Conservation (phyloP, 2,888 invertebrate species). For the Anticlea derivata region DNA sequence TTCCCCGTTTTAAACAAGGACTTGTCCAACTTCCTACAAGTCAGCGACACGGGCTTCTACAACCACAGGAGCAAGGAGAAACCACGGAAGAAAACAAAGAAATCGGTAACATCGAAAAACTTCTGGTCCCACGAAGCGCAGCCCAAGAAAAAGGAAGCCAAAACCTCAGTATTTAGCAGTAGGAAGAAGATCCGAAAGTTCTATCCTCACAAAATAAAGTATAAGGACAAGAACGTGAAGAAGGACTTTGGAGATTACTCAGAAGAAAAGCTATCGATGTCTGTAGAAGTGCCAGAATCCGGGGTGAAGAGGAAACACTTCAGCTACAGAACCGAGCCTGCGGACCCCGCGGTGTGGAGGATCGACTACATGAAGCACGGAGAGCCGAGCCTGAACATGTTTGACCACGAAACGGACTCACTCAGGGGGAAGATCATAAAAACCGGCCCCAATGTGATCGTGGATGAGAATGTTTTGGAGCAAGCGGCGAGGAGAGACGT, state of each 20-base stretch:
- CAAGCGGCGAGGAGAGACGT: slow-evolving; percentile 57
- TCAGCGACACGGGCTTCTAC: slow-evolving; percentile 46
- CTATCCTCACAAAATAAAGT: slow-evolving; percentile 75
- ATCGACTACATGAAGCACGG: slow-evolving; percentile 75
- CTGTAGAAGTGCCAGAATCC: slow-evolving; percentile 59
- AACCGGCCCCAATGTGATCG: slow-evolving; percentile 50
- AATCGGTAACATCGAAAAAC: slow-evolving; percentile 24
- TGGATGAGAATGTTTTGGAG: slow-evolving; percentile 50
- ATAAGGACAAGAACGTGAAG: slow-evolving; percentile 52
- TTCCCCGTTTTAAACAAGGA: slow-evolving; percentile 66
- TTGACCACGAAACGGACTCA: slow-evolving; percentile 47
- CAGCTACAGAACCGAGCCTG: slow-evolving; percentile 49
- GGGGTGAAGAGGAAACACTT: slow-evolving; percentile 47
- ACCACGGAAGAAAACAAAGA: slow-evolving; percentile 27
- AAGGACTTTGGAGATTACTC: slow-evolving; percentile 54
- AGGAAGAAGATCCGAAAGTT: slow-evolving; percentile 69
- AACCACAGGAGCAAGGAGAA: slow-evolving; percentile 29
- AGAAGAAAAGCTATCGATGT: slow-evolving; percentile 65
- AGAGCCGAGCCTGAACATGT: slow-evolving; percentile 58
- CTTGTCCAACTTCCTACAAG: slow-evolving; percentile 57
- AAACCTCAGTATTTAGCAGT: slow-evolving; percentile 48
- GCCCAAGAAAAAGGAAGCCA: slow-evolving; percentile 32
- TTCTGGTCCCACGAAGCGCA: slow-evolving; percentile 39
- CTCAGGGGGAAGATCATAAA: slow-evolving; percentile 60
- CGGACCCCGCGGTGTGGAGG: slow-evolving; percentile 63